phyloP scores from a whole-genome alignment of 2,888 invertebrate genomes.

The Antheraea assamensis region DNA sequence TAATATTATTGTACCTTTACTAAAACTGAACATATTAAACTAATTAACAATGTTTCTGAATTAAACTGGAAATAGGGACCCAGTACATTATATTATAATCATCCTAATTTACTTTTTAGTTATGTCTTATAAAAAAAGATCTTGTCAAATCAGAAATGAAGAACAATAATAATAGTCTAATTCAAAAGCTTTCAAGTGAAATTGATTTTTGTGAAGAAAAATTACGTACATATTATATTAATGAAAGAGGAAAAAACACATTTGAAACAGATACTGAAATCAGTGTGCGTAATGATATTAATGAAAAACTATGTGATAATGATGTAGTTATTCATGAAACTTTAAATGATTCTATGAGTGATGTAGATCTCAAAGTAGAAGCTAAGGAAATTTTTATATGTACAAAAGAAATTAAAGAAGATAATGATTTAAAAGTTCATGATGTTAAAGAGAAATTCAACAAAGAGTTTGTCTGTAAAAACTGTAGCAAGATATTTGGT shows the following conservation, averaged over 20 bases:
- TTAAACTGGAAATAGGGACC: neutral
- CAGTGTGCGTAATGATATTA: neutral
- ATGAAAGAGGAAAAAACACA: neutral
- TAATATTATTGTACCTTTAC: too few species aligned
- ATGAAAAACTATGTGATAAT: neutral
- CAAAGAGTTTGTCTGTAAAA: constrained; percentile 1
- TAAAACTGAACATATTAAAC: too few species aligned
- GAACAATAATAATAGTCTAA: neutral
- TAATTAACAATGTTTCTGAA: neutral
- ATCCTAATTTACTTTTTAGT: neutral
- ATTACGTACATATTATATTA: neutral
- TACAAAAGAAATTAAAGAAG: neutral
- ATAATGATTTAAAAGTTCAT: neutral
- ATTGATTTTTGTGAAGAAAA: neutral
- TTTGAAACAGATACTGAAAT: neutral
- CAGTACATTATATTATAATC: neutral
- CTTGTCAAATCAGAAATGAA: neutral
- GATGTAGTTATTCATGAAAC: neutral
- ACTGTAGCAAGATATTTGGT: constrained; percentile 18
- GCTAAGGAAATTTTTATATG: neutral
- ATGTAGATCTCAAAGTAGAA: neutral
- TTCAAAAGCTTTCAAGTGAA: constrained; percentile 1
- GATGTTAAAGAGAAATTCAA: neutral
- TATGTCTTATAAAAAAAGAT: neutral
- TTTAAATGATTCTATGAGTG: neutral